These are phyloP conservation scores for Hirundo rustica DNA, from an alignment of 2,797 vertebrate species.

Conservation along the genomic window DNA sequence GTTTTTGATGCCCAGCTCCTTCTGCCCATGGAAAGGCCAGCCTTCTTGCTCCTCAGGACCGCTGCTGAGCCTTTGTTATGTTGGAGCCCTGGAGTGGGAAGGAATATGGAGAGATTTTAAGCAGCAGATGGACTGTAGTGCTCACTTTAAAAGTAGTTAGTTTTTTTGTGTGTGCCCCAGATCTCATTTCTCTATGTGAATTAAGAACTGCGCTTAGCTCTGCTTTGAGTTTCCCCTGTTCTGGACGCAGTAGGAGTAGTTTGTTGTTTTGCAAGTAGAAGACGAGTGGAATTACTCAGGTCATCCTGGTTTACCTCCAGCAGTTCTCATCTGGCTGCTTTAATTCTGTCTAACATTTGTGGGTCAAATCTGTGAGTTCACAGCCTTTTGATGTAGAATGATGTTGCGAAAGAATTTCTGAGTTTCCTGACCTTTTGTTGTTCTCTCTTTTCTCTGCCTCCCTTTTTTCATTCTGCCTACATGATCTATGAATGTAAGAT, in stretches of 20 bases:
- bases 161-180: neutral
- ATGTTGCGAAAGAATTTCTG: neutral
- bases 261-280: neutral
- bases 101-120: neutral
- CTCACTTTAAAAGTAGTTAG: neutral
- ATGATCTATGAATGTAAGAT: neutral
- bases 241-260: neutral
- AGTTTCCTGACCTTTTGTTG: slow-evolving; percentile 16
- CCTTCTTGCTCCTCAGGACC: neutral
- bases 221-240: neutral
- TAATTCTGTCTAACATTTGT: slow-evolving; percentile 7
- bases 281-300: neutral
- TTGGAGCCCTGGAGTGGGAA: neutral
- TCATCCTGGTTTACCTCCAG: slow-evolving; percentile 10
- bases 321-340: neutral
- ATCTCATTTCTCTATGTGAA: neutral
- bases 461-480: neutral
- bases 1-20: neutral
- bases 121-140: neutral
- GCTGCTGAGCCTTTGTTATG: neutral
- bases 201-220: neutral
- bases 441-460: neutral
- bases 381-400: neutral
- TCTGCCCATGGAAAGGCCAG: neutral
- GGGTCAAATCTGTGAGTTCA: neutral